Evolutionary conservation across 2,888 invertebrate species (phyloP), one percentile per base, ranked within the genome.

Genomic region (Plemyria rubiginata): DNA sequence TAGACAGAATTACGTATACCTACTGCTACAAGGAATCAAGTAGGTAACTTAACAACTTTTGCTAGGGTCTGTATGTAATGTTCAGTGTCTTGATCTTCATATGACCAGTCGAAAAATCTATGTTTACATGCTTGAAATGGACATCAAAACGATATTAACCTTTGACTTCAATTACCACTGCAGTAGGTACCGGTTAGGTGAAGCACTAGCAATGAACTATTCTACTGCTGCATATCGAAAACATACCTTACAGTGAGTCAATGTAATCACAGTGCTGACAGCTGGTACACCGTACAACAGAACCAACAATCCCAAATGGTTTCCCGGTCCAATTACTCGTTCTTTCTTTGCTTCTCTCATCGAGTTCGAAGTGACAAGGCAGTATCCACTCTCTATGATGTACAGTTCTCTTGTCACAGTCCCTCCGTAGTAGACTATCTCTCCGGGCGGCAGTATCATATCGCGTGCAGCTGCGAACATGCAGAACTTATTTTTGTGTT

Each of bases 351-450:
- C 70, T 70, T 87, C 86, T 64, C 80, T 81, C 76, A 84, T 77
- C 41, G 80, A 73, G 61, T 79, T 82, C 2, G 82, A 85, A 13
- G 91, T 90, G 51, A 92, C 82, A 53, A 90, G 74, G 66, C 94
- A 94, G 74, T 90, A 92, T 28, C 94, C 94, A 66, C 90, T 88
- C 71, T 90, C 92, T 45, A 94, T 90, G 12, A 94, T 90, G 66
- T 94, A 94, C 52, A 94, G 78, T 65, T 93, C 94, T 70, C 93
- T 85, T 28, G 92, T 87, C 7, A 92, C 85, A 11, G 92, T 93
- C 7, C 94, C 94, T 4, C 89, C 88, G 70, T 93, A 93, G 71
- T 89, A 93, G 8, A 94, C 90, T 65, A 93, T 90, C 80, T 94
- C 94, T 4, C 88, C 87, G 2, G 94, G 93, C 32, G 93, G 93